Conservation (phyloP, 2,888 invertebrate genomes). For the Oscheius myriophilus region DNA sequence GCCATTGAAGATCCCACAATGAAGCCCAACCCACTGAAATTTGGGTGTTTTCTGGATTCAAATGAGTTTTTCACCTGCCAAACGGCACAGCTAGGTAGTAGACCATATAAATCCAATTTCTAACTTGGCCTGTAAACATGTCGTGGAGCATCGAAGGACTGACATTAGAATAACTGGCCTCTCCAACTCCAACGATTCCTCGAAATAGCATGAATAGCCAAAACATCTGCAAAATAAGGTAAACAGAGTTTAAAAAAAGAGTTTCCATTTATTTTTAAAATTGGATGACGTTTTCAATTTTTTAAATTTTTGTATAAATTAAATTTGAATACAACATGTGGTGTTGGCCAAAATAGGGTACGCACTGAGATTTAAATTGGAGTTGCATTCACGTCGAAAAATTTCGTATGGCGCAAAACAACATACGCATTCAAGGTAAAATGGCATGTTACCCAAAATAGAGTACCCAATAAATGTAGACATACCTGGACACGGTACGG, state of each 20-base stretch:
- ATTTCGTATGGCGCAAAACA: too few species aligned
- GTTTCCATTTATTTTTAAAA: background rate
- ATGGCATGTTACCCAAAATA: too few species aligned
- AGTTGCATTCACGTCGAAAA: too few species aligned
- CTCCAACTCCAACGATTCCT: conserved; percentile 92
- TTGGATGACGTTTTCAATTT: background rate
- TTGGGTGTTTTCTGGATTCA: background rate
- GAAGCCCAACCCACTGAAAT: conserved; percentile 86
- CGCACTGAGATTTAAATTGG: too few species aligned
- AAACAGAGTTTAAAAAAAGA: too few species aligned
- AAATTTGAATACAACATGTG: too few species aligned
- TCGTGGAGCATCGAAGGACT: conserved; percentile 96
- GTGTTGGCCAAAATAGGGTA: too few species aligned
- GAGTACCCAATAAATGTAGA: too few species aligned
- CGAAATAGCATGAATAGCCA: conserved; percentile 85
- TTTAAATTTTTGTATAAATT: background rate
- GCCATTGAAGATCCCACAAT: conserved; percentile 92
- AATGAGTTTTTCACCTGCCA: conserved; percentile 22
- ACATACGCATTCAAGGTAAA: too few species aligned
- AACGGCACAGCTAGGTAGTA: conserved; percentile 83
- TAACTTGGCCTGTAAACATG: conserved; percentile 81
- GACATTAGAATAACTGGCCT: conserved; percentile 97
- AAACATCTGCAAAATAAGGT: conserved; percentile 76
- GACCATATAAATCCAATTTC: conserved; percentile 91
- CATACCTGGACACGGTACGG: too few species aligned